A percentile compares a stretch with the other conserved stretches of the same genome.
phyloP scores from a whole-genome alignment of 2,113 vertebrate genomes.

The Oceanodroma tethys region DNA sequence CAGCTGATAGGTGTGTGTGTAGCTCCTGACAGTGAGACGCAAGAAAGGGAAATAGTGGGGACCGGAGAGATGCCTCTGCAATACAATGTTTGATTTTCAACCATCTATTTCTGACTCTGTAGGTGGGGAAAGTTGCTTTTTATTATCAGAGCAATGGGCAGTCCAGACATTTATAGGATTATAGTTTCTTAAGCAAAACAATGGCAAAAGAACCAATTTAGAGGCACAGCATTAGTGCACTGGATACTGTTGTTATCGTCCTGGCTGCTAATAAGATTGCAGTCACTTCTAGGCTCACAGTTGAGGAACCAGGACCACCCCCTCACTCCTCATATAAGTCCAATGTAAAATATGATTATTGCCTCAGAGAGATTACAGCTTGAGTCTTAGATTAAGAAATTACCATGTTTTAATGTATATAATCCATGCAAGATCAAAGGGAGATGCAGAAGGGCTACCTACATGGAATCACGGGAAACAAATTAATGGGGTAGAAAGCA shows the following conservation, averaged over 20 bases:
- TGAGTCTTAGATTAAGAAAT: background rate
- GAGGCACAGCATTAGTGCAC: background rate
- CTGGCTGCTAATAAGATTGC: background rate
- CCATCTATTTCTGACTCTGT: background rate
- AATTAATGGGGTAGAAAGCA: background rate
- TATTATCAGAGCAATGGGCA: background rate
- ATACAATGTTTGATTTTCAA: background rate
- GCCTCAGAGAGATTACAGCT: background rate
- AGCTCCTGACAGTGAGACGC: background rate
- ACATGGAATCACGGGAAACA: background rate
- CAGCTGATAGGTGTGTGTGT: background rate
- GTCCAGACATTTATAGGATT: background rate
- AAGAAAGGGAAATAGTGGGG: background rate
- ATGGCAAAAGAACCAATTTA: background rate
- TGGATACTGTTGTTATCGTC: background rate
- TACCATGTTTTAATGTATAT: background rate
- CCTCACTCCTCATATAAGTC: background rate
- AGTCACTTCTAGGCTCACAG: background rate
- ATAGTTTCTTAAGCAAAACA: conserved; percentile 12
- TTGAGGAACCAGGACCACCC: background rate
- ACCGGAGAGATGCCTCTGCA: background rate
- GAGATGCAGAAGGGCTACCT: background rate
- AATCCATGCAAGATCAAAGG: background rate
- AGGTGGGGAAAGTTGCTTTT: background rate
- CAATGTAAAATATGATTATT: background rate